Evolutionary conservation across 2,888 invertebrate genomes (phyloP), one percentile per base, ranked within the genome.

Genomic region (Acronicta aceris): DNA sequence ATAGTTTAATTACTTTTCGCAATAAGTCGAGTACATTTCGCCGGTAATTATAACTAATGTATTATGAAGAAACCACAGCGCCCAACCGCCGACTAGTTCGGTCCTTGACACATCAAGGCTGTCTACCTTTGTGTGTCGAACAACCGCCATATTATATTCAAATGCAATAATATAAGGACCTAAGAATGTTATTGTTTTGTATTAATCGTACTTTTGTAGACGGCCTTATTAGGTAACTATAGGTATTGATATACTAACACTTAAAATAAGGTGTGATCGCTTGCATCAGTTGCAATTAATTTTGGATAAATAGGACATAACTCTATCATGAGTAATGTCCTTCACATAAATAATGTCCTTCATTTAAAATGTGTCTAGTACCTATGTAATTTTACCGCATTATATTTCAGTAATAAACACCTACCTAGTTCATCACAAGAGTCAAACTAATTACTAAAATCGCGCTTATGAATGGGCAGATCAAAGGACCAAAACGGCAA

Each of bases 161-260:
- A 89, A 89, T 87, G 71, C 69, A 79, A 75, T 76, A 68, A 65
- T 68, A 64, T 81, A 85, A 82, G 88, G 87, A 65, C 57, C 47
- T 45, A 81, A 78, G 86, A 85, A 89, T 88, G 88, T 86, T 81
- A 89, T 89, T 89, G 89, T 89, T 78, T 76, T 50, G 27, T 56
- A 16, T 50, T 71, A 55, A 65, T 66, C 51, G 61, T 46, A 56
- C 17, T 47, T 56, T 59, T 59, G 61, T 52, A 52, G 38, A 15
- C 42, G n/a, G 30, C 57, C 55, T 36, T 55, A 49, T 50, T 13
- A 16, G 43, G 63, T 16, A 25, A 30, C 42, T 17, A 43, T 21
- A 46, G 40, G 40, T 55, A 54, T 48, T 48, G 50, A 16, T 15
- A 15, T 12, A 51, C 10, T n/a, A 51, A 38, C 41, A 38, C 15